A percentile compares a stretch with the other conserved stretches of the same genome.
Evolutionary conservation across 2,113 vertebrate genomes (phyloP).

Genomic region (Bubo bubo): DNA sequence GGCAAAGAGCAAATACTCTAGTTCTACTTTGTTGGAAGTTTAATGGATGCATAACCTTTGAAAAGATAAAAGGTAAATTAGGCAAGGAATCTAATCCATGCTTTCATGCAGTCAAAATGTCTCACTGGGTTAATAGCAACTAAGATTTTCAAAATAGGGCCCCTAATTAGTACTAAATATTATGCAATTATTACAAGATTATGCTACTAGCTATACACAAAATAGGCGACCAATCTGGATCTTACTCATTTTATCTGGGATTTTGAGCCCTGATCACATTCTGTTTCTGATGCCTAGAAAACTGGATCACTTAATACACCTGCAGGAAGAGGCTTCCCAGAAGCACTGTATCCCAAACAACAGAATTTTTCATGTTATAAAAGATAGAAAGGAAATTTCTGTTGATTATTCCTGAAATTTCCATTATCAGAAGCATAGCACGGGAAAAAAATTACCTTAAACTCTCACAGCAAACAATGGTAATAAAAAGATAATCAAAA

Average conservation of each 20-base stretch:
- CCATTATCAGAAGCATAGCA: neutral
- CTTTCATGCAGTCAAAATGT: neutral
- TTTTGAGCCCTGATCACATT: neutral
- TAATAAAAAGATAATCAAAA: neutral
- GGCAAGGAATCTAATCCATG: neutral
- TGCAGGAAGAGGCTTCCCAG: neutral
- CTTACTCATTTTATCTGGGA: neutral
- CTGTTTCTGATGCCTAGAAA: neutral
- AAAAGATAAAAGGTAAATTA: neutral
- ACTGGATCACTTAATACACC: neutral
- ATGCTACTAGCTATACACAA: neutral
- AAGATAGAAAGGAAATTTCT: neutral
- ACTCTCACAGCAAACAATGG: neutral
- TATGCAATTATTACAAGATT: neutral
- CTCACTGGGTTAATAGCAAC: neutral
- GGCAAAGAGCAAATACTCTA: neutral
- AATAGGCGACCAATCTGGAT: neutral
- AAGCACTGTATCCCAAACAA: neutral
- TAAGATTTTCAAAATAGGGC: neutral
- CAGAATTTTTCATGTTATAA: neutral
- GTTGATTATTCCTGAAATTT: neutral
- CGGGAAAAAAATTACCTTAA: neutral
- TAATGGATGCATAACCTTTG: neutral
- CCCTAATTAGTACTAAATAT: neutral
- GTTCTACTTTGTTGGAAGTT: neutral